phyloP scores from a whole-genome alignment of 1,140 invertebrate species.

The Drosophila baimaii region DNA sequence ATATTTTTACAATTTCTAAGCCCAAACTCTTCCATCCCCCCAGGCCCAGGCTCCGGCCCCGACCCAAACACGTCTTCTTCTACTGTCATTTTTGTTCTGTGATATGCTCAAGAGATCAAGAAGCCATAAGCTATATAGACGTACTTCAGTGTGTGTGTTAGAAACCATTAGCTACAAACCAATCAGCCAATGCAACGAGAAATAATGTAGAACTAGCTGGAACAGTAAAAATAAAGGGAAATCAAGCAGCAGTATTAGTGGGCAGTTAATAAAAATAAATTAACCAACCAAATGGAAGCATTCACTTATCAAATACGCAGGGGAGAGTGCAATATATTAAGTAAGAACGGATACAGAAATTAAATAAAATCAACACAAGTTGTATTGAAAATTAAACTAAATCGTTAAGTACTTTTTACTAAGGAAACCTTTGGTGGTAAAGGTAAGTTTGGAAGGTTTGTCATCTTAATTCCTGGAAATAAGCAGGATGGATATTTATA shows the following conservation, averaged over 20 bases:
- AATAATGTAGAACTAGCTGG: slow-evolving; percentile 27
- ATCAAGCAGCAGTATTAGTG: slow-evolving; percentile 37
- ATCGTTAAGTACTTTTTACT: background rate
- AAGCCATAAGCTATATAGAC: slow-evolving; percentile 49
- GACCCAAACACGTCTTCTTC: slow-evolving; percentile 57
- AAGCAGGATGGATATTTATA: too few relatives aligned
- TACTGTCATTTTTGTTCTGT: slow-evolving; percentile 82
- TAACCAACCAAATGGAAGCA: slow-evolving; percentile 28
- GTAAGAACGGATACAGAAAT: slow-evolving; percentile 19
- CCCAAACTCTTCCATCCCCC: slow-evolving; percentile 26
- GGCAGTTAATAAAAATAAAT: slow-evolving; percentile 22
- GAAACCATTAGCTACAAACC: slow-evolving; percentile 30
- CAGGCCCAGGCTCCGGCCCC: slow-evolving; percentile 17
- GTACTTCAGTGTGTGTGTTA: slow-evolving; percentile 17
- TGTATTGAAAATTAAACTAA: background rate
- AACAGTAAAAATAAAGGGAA: slow-evolving; percentile 18
- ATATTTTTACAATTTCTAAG: slow-evolving; percentile 70
- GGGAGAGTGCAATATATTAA: slow-evolving; percentile 23
- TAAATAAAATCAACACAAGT: slow-evolving; percentile 24
- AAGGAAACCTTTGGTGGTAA: background rate
- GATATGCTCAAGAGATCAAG: slow-evolving; percentile 78
- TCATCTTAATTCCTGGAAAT: too few relatives aligned
- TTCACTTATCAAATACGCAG: slow-evolving; percentile 25
- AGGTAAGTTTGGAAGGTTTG: background rate
- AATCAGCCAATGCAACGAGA: slow-evolving; percentile 39